Percentiles rank a stretch among this genome's conserved stretches.
Evolutionary conservation across 2,888 invertebrate species (phyloP).

Genomic region (Anagyrus pseudococci): DNA sequence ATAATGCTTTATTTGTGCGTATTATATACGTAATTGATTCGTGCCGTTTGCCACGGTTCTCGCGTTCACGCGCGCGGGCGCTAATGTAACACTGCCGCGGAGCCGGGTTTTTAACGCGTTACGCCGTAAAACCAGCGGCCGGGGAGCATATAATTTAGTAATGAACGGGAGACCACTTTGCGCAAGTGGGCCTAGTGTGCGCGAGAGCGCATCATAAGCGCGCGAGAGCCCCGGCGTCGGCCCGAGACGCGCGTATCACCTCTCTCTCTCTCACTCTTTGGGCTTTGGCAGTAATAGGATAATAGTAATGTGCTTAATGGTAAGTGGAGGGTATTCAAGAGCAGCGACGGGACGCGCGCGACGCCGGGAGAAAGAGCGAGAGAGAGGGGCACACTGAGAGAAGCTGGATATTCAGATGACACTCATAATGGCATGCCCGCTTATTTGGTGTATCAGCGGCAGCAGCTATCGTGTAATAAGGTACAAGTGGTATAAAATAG

Average conservation of each 20-base stretch:
- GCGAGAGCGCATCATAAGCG: neutral
- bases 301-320: conserved; percentile 63
- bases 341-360: conserved; percentile 59
- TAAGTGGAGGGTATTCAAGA: conserved; percentile 60
- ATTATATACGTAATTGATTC: conserved; percentile 29
- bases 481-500: conserved; percentile 63
- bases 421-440: conserved; percentile 59
- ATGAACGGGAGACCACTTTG: conserved; percentile 62
- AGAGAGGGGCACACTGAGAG: too few relatives aligned
- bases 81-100: too few relatives aligned
- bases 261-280: too few relatives aligned
- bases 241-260: conserved; percentile 41
- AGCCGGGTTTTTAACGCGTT: too few relatives aligned
- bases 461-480: conserved; percentile 43
- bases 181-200: conserved; percentile 50
- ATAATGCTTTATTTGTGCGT: conserved; percentile 29
- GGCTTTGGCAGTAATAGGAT: conserved; percentile 62
- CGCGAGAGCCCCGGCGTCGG: conserved; percentile 11
- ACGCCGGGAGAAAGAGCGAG: too few relatives aligned
- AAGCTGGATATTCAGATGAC: too few relatives aligned
- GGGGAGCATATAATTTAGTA: conserved; percentile 57
- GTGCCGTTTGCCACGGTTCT: neutral
- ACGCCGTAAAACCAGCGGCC: too few relatives aligned
- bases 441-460: conserved; percentile 29
- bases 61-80: neutral